phyloP scores from a whole-genome alignment of 2,888 invertebrate species.

The Himalopsyche tibetana region DNA sequence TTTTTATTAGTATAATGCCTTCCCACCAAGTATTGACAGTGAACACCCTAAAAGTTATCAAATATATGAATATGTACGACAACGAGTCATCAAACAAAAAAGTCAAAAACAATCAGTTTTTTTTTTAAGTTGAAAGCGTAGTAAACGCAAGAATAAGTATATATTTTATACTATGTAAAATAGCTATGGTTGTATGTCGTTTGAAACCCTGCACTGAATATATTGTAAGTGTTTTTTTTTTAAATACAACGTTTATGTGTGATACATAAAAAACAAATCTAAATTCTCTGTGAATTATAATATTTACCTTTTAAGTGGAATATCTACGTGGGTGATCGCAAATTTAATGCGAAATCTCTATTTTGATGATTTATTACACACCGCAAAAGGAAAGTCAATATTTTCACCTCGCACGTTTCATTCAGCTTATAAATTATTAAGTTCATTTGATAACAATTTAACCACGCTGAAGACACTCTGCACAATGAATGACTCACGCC shows the following conservation, averaged over 20 bases:
- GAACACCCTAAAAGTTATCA: too few species aligned
- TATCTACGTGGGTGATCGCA: neutral
- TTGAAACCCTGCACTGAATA: constrained; percentile 8
- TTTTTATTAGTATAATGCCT: too few species aligned
- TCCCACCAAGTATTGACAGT: too few species aligned
- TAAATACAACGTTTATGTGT: neutral
- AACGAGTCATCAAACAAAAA: too few species aligned
- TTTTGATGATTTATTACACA: constrained; percentile 18
- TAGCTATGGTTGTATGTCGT: neutral
- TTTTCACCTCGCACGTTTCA: constrained; percentile 20
- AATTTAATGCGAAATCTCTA: constrained; percentile 27
- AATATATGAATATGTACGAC: too few species aligned
- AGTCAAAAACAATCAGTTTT: too few species aligned
- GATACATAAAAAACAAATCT: neutral
- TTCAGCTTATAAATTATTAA: neutral
- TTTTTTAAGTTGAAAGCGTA: too few species aligned
- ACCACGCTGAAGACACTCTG: neutral
- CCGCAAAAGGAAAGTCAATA: constrained; percentile 10
- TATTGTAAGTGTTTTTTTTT: neutral
- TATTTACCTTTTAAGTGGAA: constrained; percentile 14
- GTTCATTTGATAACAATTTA: neutral
- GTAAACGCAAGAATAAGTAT: too few species aligned
- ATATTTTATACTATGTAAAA: too few species aligned
- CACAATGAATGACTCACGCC: constrained; percentile 17
- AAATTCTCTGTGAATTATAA: neutral